Evolutionary conservation across 2,797 vertebrate genomes (phyloP).

Genomic region (Rhinella marina): DNA sequence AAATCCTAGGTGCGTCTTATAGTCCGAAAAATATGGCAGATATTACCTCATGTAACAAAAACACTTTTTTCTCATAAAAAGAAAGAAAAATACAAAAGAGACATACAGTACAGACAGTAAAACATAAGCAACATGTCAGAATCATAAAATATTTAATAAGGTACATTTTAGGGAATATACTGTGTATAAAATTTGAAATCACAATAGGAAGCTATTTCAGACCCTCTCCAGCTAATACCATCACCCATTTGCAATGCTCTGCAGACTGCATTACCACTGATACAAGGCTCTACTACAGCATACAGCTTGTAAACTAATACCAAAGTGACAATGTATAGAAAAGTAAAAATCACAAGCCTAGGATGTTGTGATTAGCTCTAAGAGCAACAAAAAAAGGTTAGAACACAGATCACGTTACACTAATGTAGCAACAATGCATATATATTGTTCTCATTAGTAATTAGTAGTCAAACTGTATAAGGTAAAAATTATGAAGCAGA

Average conservation of each 20-base stretch:
- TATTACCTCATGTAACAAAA: conserved; percentile 15
- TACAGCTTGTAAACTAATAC: conserved; percentile 82
- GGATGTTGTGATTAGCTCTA: conserved; percentile 78
- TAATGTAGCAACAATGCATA: conserved; percentile 89
- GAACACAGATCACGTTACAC: conserved; percentile 87
- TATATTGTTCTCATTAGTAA: conserved; percentile 91
- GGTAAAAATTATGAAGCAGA: conserved; percentile 80
- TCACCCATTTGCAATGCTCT: conserved; percentile 70
- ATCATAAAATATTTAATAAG: conserved; percentile 99
- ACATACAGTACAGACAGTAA: conserved; percentile 66
- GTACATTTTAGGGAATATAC: conserved; percentile 94
- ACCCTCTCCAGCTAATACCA: conserved; percentile 83
- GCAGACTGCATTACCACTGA: conserved; percentile 82
- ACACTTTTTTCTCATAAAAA: conserved; percentile 20
- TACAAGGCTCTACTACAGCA: conserved; percentile 87
- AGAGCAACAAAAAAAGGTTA: conserved; percentile 79
- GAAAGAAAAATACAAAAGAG: conserved; percentile 16
- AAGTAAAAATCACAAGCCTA: conserved; percentile 70
- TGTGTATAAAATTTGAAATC: conserved; percentile 99
- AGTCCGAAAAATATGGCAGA: too few relatives aligned
- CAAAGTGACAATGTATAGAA: conserved; percentile 81
- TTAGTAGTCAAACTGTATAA: conserved; percentile 86
- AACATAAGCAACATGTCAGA: conserved; percentile 76
- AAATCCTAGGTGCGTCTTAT: too few relatives aligned
- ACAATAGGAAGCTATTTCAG: conserved; percentile 94